Evolutionary conservation across 2,113 vertebrate genomes (phyloP), one percentile per base, ranked within the genome.

Genomic region (Campylorhamphus procurvoides): DNA sequence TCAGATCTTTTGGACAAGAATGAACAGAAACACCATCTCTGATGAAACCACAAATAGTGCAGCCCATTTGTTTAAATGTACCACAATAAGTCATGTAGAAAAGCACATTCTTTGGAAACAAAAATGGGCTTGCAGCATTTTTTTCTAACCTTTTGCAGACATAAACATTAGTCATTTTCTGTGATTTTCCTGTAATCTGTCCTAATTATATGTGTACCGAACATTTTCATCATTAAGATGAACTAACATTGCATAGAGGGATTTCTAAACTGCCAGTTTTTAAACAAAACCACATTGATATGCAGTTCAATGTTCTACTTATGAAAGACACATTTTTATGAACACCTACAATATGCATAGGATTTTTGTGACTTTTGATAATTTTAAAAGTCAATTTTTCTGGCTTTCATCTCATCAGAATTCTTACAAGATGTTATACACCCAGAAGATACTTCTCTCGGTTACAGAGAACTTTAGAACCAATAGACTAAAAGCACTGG

Each of bases 81-180:
- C 47, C 76, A 87, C 49, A 78, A 16, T 33, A 91, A 92, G 28
- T 89, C 66, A 72, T 25, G 39, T 14, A 58, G 15, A 44, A n/a
- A 69, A 84, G 33, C 52, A 68, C 9, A 27, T 72, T 78, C 52
- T 82, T 60, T 87, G 84, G 90, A 84, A 95, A 76, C 15, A 82
- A 73, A 95, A 87, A 73, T 37, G 62, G 92, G 18, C 22, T 58
- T 89, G 44, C 40, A 87, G 35, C 28, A 27, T 35, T 52, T 84
- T 89, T 84, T 89, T 35, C 66, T 87, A 85, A 64, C 19, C 8
- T 79, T 90, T 76, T 91, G n/a, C 66, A 87, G 74, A 93, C 78
- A 92, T 82, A 91, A 95, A 87, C 69, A 82, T 96, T 91, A 84
- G 60, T 94, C 73, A 89, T 25, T 87, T 94, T 94, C 47, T 62